phyloP scores from a whole-genome alignment of 2,888 invertebrate species.

The Cosmorhoe ocellata region DNA sequence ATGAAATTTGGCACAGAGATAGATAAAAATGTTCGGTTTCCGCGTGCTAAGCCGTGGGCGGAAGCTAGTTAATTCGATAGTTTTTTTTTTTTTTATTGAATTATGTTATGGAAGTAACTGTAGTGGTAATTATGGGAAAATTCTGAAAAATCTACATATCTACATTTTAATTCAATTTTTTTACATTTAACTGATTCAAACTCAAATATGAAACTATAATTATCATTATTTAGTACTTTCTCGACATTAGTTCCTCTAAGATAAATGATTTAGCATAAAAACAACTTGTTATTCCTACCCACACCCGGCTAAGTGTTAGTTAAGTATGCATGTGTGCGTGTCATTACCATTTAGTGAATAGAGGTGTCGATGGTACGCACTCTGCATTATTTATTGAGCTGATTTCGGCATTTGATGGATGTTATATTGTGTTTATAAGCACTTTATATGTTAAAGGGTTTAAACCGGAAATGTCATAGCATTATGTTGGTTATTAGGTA shows the following conservation, averaged over 20 bases:
- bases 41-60: too few species aligned
- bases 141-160: too few species aligned
- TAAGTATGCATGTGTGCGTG: slow-evolving; percentile 43
- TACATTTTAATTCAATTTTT: too few species aligned
- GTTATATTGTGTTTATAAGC: slow-evolving; percentile 28
- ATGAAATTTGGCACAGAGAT: too few species aligned
- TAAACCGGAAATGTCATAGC: slow-evolving; percentile 8
- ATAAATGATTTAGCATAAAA: background rate
- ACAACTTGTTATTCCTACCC: slow-evolving; percentile 15
- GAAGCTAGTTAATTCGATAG: too few species aligned
- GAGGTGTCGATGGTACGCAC: slow-evolving; percentile 51
- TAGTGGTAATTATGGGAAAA: too few species aligned
- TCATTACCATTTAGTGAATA: slow-evolving; percentile 71
- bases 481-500: background rate
- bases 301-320: slow-evolving; percentile 15
- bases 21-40: too few species aligned
- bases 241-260: background rate
- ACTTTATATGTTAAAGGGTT: slow-evolving; percentile 26
- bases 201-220: too few species aligned
- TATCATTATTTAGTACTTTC: background rate
- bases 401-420: slow-evolving; percentile 45
- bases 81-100: too few species aligned
- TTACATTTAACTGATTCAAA: too few species aligned
- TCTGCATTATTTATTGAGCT: slow-evolving; percentile 52
- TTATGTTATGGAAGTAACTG: too few species aligned